Evolutionary conservation across 2,113 vertebrate genomes (phyloP), one percentile per base, ranked within the genome.

Genomic region (Alouatta palliata): DNA sequence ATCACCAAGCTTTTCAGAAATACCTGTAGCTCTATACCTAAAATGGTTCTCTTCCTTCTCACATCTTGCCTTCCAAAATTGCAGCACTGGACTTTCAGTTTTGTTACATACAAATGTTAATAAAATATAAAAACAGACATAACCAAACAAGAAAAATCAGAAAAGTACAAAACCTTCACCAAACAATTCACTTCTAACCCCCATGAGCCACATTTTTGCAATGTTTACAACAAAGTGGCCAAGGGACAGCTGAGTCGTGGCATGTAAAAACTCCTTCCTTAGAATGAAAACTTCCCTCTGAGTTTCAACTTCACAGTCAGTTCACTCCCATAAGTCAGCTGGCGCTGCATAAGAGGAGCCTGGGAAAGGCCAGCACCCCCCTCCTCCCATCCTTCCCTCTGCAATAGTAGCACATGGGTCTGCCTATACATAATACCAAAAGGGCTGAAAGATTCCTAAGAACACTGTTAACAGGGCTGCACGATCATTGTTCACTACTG

Each of bases 151-250:
- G 19, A 87, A 66, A 66, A 90, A 68, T 70, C 23, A 45, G 20
- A 21, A 85, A 94, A 45, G 23, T 32, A 85, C 13, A 90, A 96
- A 97, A 64, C 27, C 8, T 7, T 80, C 64, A 88, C 66, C 52
- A 92, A 96, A 76, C 21, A 95, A 87, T 80, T 81, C 54, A 86
- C 54, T 88, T 87, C 32, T 77, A 94, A 87, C 2, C 56, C 75
- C 56, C 43, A 68, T 13, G 27, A 58, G 35, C 32, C 40, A 66
- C 0, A 6, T 30, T 91, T 92, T 37, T 91, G n/a, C 73, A 87
- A 52, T 56, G 64, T 79, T 95, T 79, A 89, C 40, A 91, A 92
- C 16, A 37, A 71, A 87, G 23, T 17, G 14, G 52, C 35, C 73
- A 66, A 35, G 5, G 3, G 21, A 79, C 8, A 92, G 40, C 75